Evolutionary conservation across 2,888 invertebrate species (phyloP).

Genomic region (Dasysyrphus albostriatus): DNA sequence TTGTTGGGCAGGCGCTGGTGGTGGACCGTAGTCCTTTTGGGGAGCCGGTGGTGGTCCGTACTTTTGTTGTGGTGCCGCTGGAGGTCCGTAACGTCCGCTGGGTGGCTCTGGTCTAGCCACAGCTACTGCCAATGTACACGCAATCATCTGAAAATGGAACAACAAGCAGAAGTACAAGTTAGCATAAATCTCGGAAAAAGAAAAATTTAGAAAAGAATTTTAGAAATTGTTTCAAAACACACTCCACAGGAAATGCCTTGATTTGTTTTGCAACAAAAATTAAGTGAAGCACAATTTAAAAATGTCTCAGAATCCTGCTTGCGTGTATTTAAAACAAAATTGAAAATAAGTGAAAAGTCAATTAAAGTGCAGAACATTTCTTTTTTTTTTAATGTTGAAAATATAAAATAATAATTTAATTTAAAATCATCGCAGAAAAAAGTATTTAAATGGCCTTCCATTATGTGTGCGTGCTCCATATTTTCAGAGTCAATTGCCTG

Average conservation of each 20-base stretch:
- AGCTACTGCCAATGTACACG: conserved; percentile 82
- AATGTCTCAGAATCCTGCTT: no score
- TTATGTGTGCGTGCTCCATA: neutral
- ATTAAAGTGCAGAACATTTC: neutral
- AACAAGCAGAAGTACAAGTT: neutral
- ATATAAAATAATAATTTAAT: neutral
- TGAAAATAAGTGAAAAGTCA: no score
- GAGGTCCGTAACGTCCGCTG: conserved; percentile 81
- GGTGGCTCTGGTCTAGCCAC: conserved; percentile 84
- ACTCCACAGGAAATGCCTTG: no score
- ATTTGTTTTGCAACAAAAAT: no score
- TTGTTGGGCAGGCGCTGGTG: conserved; percentile 77
- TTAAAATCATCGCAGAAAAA: neutral
- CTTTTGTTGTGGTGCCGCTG: conserved; percentile 77
- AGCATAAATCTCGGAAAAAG: neutral
- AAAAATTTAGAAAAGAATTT: neutral
- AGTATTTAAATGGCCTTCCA: neutral
- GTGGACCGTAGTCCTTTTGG: conserved; percentile 82
- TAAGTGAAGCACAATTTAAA: no score
- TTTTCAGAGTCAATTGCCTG: conserved; percentile 29
- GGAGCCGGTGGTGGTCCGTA: conserved; percentile 79
- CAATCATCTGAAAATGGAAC: conserved; percentile 78
- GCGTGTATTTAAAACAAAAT: neutral
- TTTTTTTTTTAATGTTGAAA: no score
- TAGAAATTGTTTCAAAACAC: no score